phyloP scores from a whole-genome alignment of 2,888 invertebrate species.

The Phoronis australis region DNA sequence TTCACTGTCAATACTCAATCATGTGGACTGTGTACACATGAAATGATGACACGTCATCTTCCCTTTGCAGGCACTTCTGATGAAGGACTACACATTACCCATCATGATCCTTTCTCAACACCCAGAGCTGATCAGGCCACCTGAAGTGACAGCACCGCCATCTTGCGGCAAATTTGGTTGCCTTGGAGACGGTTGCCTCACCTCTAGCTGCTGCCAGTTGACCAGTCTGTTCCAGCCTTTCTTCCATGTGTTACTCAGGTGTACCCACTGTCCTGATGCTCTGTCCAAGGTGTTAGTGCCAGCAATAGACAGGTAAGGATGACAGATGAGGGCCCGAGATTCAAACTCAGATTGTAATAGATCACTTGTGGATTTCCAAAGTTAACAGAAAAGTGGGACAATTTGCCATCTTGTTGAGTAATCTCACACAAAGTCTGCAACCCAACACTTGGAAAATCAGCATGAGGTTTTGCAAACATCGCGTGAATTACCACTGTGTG shows the following conservation, averaged over 20 bases:
- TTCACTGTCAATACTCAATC: no score
- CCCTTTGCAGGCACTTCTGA: slow-evolving; percentile 35
- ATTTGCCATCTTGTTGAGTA: no score
- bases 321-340: no score
- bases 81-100: slow-evolving; percentile 46
- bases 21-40: no score
- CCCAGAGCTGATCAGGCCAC: slow-evolving; percentile 1
- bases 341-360: no score
- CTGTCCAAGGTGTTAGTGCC: slow-evolving; percentile 39
- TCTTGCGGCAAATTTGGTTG: not conserved
- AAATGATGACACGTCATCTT: no score
- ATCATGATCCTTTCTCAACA: slow-evolving; percentile 40
- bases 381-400: no score
- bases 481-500: no score
- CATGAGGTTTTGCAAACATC: no score
- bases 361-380: no score
- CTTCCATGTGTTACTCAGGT: slow-evolving; percentile 22
- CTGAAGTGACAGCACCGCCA: not conserved
- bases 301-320: slow-evolving; percentile 40
- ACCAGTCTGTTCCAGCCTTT: not conserved
- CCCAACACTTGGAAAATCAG: no score
- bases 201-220: not conserved
- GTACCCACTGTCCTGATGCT: slow-evolving; percentile 31
- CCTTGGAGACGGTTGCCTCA: not conserved
- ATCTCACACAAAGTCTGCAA: no score